Evolutionary conservation across 2,888 invertebrate species (phyloP).

Genomic region (Ischnura elegans): DNA sequence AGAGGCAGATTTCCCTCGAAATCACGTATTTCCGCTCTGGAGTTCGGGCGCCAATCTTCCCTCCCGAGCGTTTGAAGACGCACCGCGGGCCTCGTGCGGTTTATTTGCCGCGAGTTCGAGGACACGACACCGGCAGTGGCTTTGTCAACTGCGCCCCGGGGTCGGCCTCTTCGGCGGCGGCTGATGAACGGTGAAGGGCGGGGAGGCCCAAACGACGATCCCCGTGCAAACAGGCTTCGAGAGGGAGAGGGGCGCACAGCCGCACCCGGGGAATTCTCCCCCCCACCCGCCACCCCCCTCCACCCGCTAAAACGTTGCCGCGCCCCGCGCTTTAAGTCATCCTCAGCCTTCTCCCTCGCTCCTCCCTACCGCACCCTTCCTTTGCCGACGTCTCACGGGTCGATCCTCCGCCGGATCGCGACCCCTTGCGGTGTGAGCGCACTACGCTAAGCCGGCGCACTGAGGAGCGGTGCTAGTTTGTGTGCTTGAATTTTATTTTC

Average conservation of each 20-base stretch:
- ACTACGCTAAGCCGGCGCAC: too few relatives aligned
- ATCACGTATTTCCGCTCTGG: too few relatives aligned
- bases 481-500: too few relatives aligned
- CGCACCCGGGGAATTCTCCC: too few relatives aligned
- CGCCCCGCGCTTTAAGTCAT: too few relatives aligned
- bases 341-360: too few relatives aligned
- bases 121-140: neutral
- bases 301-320: neutral
- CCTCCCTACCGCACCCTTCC: neutral
- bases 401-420: neutral
- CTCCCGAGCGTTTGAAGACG: neutral
- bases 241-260: neutral
- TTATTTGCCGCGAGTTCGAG: neutral
- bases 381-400: neutral
- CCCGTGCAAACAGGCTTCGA: neutral
- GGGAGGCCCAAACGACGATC: neutral
- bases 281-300: neutral
- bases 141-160: neutral
- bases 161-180: neutral
- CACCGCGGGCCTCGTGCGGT: neutral
- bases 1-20: too few relatives aligned
- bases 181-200: neutral
- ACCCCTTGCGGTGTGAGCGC: neutral
- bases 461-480: too few relatives aligned
- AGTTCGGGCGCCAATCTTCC: neutral